Evolutionary conservation across 2,888 invertebrate genomes (phyloP), one percentile per base, ranked within the genome.

Genomic region (Agrypnus murinus): DNA sequence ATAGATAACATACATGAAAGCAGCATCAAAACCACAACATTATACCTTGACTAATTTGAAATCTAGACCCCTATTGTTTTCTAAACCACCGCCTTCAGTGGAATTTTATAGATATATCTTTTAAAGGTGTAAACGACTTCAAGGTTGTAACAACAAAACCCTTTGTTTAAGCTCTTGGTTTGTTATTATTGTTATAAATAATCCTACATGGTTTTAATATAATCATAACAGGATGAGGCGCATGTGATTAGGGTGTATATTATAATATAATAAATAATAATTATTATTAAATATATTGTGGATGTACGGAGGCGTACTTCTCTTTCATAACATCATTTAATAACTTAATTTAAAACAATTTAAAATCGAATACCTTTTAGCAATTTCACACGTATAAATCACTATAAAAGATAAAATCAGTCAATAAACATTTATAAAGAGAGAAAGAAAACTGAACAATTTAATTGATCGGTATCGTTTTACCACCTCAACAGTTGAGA

Each of bases 381-480:
- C 36, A 36, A 19, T 17, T 55, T 55, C 36, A 36, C 17, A 8
- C 12, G 17, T 9, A 36, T 55, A 55, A 55, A 55, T 55, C 55
- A 36, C 36, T n/a, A 15, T 7, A 40, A 25, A 6, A 19, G 59
- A 59, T 59, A 59, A n/a, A 38, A 59, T 59, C 59, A 43, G 59
- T 59, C 59, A 59, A 59, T 59, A 59, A 59, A 46, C 31, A 8
- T 46, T 46, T 32, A 60, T 45, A 25, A 25, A 25, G 25, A 25
- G 25, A 25, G 25, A 25, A 25, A 25, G 5, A 25, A 25, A 60
- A 45, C 45, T 32, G 45, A 17, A 45, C 46, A 45, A 19, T 66
- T 48, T 58, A 46, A 65, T 58, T 34, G 66, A 58, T 58, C 59
- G 48, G 66, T 58, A 66, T 66, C 32, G 31, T 25, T 32, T 25